phyloP scores from a whole-genome alignment of 2,113 vertebrate species.

The Nothobranchius kuhntae region DNA sequence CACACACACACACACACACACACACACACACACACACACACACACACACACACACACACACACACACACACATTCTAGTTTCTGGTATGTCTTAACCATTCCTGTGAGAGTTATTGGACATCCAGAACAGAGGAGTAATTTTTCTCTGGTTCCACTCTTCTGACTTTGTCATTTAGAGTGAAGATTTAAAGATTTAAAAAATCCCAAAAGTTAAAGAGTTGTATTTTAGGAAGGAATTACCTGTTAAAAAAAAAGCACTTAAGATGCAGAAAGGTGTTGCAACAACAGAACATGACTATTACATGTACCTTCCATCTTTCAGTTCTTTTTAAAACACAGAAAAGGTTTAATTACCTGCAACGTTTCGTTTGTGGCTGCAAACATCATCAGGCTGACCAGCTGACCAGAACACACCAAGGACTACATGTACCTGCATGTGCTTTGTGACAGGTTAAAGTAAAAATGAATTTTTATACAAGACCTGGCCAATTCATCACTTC shows the following conservation, averaged over 20 bases:
- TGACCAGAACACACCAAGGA: too few relatives aligned
- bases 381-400: too few relatives aligned
- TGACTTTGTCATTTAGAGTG: constrained; percentile 50
- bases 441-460: too few relatives aligned
- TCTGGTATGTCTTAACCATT: constrained; percentile 23
- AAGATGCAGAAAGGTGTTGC: background rate
- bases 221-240: constrained; percentile 10
- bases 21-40: background rate
- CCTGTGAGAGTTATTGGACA: constrained; percentile 44
- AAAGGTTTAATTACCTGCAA: too few relatives aligned
- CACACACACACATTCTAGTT: background rate
- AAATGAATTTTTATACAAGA: too few relatives aligned
- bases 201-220: constrained; percentile 2
- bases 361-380: too few relatives aligned
- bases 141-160: constrained; percentile 34
- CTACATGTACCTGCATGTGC: too few relatives aligned
- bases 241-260: background rate
- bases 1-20: background rate
- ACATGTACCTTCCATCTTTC: too few relatives aligned
- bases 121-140: constrained; percentile 25
- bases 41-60: background rate
- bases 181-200: constrained; percentile 30
- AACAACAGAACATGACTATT: too few relatives aligned
- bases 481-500: too few relatives aligned
- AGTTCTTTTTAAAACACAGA: too few relatives aligned